phyloP scores from a whole-genome alignment of 2,113 vertebrate genomes.

The Leptobrachium leishanense region DNA sequence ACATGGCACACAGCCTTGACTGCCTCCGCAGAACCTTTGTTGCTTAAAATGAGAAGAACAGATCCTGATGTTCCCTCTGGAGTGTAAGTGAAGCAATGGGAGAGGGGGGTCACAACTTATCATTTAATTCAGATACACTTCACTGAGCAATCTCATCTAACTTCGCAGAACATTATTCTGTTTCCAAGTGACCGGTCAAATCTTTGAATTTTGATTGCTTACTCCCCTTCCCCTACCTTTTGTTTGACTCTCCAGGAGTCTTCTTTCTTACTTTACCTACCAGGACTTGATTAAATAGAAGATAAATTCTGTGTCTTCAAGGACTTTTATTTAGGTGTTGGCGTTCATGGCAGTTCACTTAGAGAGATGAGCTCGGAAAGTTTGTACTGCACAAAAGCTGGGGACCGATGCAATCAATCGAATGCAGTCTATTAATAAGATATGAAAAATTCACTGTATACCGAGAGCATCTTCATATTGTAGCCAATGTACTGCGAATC shows the following conservation, averaged over 20 bases:
- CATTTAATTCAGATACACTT: background rate
- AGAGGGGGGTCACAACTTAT: background rate
- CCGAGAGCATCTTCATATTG: no score
- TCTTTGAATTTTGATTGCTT: background rate
- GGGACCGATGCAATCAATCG: no score
- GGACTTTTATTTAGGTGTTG: no score
- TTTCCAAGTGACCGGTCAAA: background rate
- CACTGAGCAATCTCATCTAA: conserved; percentile 2
- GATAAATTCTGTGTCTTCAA: background rate
- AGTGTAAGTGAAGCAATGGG: background rate
- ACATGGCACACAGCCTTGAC: background rate
- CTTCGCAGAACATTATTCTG: background rate
- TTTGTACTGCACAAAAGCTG: no score
- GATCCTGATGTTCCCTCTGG: background rate
- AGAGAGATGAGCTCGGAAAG: no score
- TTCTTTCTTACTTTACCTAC: background rate
- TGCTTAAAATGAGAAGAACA: background rate
- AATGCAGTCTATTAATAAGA: no score
- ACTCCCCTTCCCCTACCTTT: background rate
- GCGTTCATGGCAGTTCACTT: no score
- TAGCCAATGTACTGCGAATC: no score
- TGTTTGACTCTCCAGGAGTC: background rate
- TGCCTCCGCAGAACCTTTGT: background rate
- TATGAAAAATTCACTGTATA: no score
- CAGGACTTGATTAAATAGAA: background rate